These are phyloP conservation scores for Hypomesus transpacificus DNA, from an alignment of 2,113 vertebrate genomes.

Conservation along the genomic window DNA sequence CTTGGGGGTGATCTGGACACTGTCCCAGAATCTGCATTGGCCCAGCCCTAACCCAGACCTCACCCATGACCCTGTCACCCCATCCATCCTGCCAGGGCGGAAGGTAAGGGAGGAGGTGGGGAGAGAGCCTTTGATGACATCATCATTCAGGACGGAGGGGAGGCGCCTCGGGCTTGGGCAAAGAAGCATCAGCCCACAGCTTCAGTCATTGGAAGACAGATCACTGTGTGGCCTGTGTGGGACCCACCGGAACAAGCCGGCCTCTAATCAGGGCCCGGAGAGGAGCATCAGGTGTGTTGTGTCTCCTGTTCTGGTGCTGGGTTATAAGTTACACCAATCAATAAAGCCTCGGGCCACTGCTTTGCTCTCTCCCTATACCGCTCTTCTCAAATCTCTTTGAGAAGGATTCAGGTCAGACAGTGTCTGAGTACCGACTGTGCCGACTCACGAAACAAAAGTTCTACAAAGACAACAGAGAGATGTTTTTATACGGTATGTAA, in stretches of 20 bases:
- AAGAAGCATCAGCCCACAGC: slow-evolving; percentile 22
- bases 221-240: slow-evolving; percentile 24
- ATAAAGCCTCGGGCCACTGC: slow-evolving; percentile 12
- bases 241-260: slow-evolving; percentile 8
- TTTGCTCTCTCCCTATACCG: neutral
- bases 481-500: too few species aligned
- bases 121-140: slow-evolving; percentile 2
- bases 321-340: slow-evolving; percentile 7
- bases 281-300: slow-evolving; percentile 6
- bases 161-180: slow-evolving; percentile 13
- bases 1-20: slow-evolving; percentile 36
- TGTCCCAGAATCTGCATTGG: slow-evolving; percentile 29
- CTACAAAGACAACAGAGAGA: neutral
- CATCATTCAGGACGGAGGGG: slow-evolving; percentile 4
- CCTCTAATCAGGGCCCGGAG: slow-evolving; percentile 34
- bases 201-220: slow-evolving; percentile 37
- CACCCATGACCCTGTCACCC: slow-evolving; percentile 39
- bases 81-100: slow-evolving; percentile 33
- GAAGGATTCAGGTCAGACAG: neutral
- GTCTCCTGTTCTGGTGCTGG: slow-evolving; percentile 14
- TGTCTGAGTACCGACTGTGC: neutral
- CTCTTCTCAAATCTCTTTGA: neutral
- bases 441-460: neutral
- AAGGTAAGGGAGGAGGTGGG: slow-evolving; percentile 14
- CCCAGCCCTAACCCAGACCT: slow-evolving; percentile 16